phyloP scores from a whole-genome alignment of 2,797 vertebrate species.

The Ptychadena robeensis region DNA sequence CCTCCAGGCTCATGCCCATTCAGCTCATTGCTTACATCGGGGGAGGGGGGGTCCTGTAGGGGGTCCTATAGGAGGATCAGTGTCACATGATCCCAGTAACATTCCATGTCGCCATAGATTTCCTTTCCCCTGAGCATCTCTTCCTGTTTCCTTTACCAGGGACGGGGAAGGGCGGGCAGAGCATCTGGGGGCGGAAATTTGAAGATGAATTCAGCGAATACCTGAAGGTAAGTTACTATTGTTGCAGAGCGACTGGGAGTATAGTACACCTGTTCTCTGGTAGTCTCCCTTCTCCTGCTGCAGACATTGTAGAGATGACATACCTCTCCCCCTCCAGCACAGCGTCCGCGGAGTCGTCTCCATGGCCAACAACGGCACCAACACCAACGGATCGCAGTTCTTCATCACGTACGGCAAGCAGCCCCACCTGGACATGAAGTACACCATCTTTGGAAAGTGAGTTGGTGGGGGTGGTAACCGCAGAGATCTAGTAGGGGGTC shows the following conservation, averaged over 20 bases:
- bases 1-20: too few species aligned
- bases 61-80: too few species aligned
- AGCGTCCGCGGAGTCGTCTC: constrained; percentile 96
- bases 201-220: constrained; percentile 98
- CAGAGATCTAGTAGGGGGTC: neutral
- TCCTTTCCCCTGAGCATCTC: neutral
- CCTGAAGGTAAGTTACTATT: constrained; percentile 87
- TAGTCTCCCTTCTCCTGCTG: too few species aligned
- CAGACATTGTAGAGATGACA: too few species aligned
- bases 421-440: constrained; percentile 98
- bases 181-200: constrained; percentile 96
- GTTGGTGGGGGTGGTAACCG: constrained; percentile 56
- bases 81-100: too few species aligned
- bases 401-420: constrained; percentile 97
- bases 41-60: too few species aligned
- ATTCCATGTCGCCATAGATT: too few species aligned
- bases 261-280: too few species aligned
- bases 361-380: constrained; percentile 96
- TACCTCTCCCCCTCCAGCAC: constrained; percentile 79
- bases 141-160: constrained; percentile 71
- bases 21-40: too few species aligned
- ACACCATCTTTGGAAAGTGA: constrained; percentile 95
- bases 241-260: too few species aligned
- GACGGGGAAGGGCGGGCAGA: constrained; percentile 94
- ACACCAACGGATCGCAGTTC: constrained; percentile 95